Conservation (phyloP, 1,140 invertebrate genomes). For the Ceratina japonica region DNA sequence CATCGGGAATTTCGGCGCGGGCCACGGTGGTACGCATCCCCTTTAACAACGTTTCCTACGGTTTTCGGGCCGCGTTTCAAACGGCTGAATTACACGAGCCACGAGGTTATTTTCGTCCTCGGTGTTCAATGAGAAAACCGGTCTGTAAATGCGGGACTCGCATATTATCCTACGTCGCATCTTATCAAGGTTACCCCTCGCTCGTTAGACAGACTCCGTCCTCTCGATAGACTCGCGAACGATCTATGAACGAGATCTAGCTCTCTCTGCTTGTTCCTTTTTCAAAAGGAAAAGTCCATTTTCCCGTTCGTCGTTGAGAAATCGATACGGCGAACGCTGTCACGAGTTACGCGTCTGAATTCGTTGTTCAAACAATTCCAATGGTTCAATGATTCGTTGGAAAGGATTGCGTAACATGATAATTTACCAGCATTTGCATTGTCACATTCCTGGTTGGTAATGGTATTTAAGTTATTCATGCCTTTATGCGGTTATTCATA, state of each 20-base stretch:
- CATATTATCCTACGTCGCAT: conserved; percentile 40
- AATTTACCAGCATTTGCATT: no score
- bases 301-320: no score
- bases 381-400: no score
- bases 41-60: background rate
- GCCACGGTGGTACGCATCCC: no score
- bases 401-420: no score
- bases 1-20: background rate
- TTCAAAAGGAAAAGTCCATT: no score
- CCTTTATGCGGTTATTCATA: no score
- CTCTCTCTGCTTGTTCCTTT: background rate
- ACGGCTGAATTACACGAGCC: conserved; percentile 19
- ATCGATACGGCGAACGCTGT: no score
- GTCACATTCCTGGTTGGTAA: no score
- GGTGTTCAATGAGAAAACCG: conserved; percentile 44
- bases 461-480: no score
- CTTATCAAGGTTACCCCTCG: conserved; percentile 46
- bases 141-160: conserved; percentile 25
- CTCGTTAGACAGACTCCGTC: background rate
- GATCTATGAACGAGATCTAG: background rate
- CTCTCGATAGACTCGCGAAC: conserved; percentile 16
- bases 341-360: no score
- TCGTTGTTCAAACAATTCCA: no score
- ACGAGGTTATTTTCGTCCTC: conserved; percentile 36
- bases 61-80: background rate